A percentile compares a stretch with the other conserved stretches of the same genome.
Evolutionary conservation across 1,140 invertebrate genomes (phyloP).

Genomic region (Anastrepha obliqua): DNA sequence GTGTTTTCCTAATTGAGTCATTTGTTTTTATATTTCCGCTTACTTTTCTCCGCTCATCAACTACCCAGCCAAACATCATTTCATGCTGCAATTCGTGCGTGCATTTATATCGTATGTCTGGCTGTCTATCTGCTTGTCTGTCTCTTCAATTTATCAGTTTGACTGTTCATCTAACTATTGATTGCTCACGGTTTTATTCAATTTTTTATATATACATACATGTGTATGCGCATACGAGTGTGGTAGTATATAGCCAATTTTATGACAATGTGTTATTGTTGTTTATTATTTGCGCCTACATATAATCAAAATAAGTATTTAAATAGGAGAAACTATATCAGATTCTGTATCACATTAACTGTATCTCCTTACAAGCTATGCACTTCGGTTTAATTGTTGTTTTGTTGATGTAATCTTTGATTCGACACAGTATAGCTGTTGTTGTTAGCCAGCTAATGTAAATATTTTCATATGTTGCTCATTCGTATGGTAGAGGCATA

Average conservation of each 20-base stretch:
- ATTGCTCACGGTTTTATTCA: conserved; percentile 26
- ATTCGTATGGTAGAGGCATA: too few relatives aligned
- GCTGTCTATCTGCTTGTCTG: neutral
- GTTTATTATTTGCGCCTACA: neutral
- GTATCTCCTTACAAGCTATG: neutral
- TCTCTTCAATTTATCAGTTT: neutral
- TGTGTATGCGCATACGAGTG: neutral
- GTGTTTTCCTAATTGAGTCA: conserved; percentile 39
- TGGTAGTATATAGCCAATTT: neutral
- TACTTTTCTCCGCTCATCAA: too few relatives aligned
- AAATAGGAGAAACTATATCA: neutral
- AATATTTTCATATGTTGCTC: neutral
- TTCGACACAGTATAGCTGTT: neutral
- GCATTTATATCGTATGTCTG: neutral
- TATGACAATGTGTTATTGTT: conserved; percentile 13
- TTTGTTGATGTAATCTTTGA: conserved; percentile 31
- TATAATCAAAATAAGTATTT: neutral
- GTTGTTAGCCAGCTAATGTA: neutral
- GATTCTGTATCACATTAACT: neutral
- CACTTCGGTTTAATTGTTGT: neutral
- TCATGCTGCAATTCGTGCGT: neutral
- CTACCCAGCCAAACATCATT: too few relatives aligned
- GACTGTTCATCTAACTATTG: conserved; percentile 32
- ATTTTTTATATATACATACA: neutral
- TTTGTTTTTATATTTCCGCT: conserved; percentile 44